Conservation (phyloP, 2,888 invertebrate species). For the Noctua janthina region DNA sequence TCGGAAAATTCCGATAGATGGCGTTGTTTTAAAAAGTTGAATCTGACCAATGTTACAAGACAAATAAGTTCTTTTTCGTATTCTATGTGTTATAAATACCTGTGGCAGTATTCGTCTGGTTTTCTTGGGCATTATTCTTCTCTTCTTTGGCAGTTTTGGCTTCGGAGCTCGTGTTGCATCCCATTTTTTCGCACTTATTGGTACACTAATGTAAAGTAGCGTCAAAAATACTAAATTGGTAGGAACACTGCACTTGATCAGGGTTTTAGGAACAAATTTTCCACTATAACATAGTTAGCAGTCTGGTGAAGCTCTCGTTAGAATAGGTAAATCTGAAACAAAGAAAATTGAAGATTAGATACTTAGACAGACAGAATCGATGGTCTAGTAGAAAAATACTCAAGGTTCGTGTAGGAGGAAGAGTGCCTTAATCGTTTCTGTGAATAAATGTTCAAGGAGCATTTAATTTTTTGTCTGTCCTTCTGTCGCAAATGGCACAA, state of each 20-base stretch:
- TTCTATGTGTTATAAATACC: slow-evolving; percentile 63
- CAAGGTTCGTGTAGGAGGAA: background rate
- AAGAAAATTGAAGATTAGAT: slow-evolving; percentile 33
- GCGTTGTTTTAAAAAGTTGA: slow-evolving; percentile 36
- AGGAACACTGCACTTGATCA: slow-evolving; percentile 59
- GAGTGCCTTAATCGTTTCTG: background rate
- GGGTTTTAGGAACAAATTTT: slow-evolving; percentile 46
- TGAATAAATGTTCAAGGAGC: too few relatives aligned
- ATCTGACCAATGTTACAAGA: fast-evolving
- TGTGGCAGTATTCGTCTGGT: slow-evolving; percentile 69
- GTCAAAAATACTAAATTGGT: slow-evolving; percentile 47
- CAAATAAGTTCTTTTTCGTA: background rate
- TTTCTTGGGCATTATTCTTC: slow-evolving; percentile 71
- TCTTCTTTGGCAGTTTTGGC: slow-evolving; percentile 77
- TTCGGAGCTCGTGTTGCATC: slow-evolving; percentile 83
- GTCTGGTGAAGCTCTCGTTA: slow-evolving; percentile 60
- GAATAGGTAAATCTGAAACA: slow-evolving; percentile 72
- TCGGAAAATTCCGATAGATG: slow-evolving; percentile 54
- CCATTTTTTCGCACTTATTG: slow-evolving; percentile 73
- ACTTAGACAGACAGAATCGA: background rate
- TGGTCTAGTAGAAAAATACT: background rate
- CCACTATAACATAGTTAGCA: slow-evolving; percentile 70
- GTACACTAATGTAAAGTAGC: slow-evolving; percentile 59
- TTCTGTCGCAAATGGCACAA: background rate
- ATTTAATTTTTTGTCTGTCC: background rate